Base-by-base conservation (phyloP, 2,888 invertebrate species). In the Cenopis cana region DNA sequence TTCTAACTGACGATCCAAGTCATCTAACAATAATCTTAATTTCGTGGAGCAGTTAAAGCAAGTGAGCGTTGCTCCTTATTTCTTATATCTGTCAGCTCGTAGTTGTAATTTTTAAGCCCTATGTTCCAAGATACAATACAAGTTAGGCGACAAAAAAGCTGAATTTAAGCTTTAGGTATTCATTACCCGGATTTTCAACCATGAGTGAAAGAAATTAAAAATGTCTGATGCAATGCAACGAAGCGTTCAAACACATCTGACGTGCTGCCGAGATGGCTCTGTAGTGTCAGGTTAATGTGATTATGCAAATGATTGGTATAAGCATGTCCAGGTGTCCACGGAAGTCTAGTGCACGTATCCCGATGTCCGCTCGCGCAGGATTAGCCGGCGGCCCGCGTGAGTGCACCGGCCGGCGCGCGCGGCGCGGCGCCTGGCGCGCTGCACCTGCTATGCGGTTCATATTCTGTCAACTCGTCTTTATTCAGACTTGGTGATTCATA, bases 311-410 rank as follows among this genome's bases (percentile, higher is more conserved):
- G n/a, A 46, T 14, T 14, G 29, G 5, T 5, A 29, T 4, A n/a
- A n/a, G n/a, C 38, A 12, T 12, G 14, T 5, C 14, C 14, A 14
- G 5, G 14, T 55, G 14, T 55, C 9, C 9, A 24, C n/a, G 29
- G 14, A 24, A 55, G 55, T 52, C n/a, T 9, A 10, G 14, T 29
- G 24, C 20, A 29, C 29, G 24, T 55, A 14, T 2, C 18, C 18
- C 50, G 0, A 29, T 29, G 29, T 55, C 55, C 55, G 14, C 24
- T 14, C 54, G 24, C 24, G 20, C 20, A 17, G 50, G 50, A 50
- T 50, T 11, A 50, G 50, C 50, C 18, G 8, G 52, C 52, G 52
- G 52, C 14, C 52, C 54, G 54, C 52, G 54, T 12, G 24, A 24
- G 20, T 2, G 52, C 52, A 8, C 6, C 24, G 20, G 12, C 11